Evolutionary conservation across 2,888 invertebrate genomes (phyloP).

Genomic region (Eupithecia centaureata): DNA sequence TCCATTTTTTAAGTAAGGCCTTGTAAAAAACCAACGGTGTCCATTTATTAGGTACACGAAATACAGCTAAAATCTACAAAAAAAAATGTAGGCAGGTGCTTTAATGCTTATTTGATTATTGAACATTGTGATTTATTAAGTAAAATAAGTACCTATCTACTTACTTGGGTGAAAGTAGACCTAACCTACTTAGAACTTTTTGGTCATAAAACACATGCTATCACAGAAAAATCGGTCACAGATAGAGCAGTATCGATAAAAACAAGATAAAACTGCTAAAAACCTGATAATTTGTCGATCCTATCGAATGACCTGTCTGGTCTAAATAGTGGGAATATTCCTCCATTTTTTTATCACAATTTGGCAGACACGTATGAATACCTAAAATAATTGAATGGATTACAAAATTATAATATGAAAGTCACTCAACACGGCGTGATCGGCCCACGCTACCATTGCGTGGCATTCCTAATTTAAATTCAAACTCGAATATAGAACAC

Average conservation of each 20-base stretch:
- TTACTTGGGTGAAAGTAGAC: too few relatives aligned
- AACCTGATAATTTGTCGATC: not conserved
- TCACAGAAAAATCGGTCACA: too few relatives aligned
- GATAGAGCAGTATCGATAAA: not conserved
- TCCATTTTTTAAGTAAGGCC: too few relatives aligned
- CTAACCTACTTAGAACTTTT: too few relatives aligned
- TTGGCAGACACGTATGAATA: not conserved
- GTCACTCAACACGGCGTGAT: conserved; percentile 28
- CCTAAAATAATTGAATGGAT: conserved; percentile 18
- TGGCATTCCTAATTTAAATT: conserved; percentile 28
- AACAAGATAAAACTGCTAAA: not conserved
- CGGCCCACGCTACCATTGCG: conserved; percentile 25
- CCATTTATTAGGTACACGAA: too few relatives aligned
- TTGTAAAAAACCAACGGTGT: too few relatives aligned
- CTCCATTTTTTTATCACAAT: not conserved
- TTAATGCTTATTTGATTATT: too few relatives aligned
- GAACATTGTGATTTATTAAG: too few relatives aligned
- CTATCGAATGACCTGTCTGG: conserved; percentile 4
- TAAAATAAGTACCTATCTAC: too few relatives aligned
- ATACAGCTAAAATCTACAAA: too few relatives aligned
- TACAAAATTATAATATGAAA: conserved; percentile 23
- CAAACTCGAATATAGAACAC: conserved; percentile 22
- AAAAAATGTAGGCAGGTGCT: too few relatives aligned
- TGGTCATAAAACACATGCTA: too few relatives aligned
- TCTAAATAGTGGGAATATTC: conserved; percentile 17